These are phyloP conservation scores for Lepeophtheirus nordmannii DNA, from an alignment of 2,888 invertebrate species.

Conservation along the genomic window DNA sequence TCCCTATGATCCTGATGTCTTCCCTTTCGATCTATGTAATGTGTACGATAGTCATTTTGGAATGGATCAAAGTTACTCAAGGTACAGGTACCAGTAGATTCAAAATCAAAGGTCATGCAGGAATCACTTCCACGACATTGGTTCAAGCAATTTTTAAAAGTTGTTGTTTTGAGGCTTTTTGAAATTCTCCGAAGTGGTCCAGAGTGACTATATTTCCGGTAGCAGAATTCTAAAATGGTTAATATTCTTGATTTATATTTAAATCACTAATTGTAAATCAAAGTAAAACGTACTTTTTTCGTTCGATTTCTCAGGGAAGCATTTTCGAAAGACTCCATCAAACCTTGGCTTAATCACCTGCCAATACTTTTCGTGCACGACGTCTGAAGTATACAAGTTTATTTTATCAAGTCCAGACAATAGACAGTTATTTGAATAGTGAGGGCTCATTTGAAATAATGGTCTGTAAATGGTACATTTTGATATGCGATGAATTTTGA, in stretches of 20 bases:
- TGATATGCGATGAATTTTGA: neutral
- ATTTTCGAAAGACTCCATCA: neutral
- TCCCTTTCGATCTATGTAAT: neutral
- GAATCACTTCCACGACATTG: neutral
- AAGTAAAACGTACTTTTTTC: neutral
- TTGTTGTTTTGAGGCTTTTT: neutral
- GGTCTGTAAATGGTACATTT: neutral
- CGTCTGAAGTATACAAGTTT: neutral
- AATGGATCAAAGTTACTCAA: neutral
- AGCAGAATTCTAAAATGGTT: neutral
- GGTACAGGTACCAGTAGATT: neutral
- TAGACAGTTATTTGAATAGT: neutral
- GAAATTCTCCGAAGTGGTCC: neutral
- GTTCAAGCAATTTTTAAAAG: neutral
- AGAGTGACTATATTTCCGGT: neutral
- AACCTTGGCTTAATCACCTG: neutral
- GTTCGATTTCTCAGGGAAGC: neutral
- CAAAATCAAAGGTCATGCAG: neutral
- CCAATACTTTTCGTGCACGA: neutral
- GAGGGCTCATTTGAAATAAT: neutral
- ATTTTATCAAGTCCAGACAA: neutral
- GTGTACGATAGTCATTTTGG: neutral
- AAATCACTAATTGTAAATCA: too few species aligned
- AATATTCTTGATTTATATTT: too few species aligned
- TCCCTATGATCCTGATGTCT: neutral